Base-by-base conservation (phyloP, 2,113 vertebrate genomes). In the Nansenia antarctica region DNA sequence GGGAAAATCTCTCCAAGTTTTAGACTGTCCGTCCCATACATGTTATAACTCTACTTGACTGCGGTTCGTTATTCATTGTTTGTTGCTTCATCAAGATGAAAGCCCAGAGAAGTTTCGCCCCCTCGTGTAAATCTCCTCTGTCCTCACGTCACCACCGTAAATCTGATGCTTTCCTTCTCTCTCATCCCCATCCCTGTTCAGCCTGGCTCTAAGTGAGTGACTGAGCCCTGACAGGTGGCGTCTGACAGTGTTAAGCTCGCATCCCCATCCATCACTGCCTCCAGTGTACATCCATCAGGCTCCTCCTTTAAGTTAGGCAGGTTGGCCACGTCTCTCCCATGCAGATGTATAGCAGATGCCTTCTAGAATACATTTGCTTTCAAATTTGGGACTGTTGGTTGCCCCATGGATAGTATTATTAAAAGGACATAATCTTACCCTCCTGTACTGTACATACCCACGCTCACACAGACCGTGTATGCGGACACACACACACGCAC, bases 261-360 rank as follows among this genome's bases (percentile, higher is more conserved):
- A 20, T 69, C 57, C n/a, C 62, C 26, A 67, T 62, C 14, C 34
- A 67, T 84, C 71, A 82, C 58, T 61, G 8, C 57, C 69, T 71
- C 35, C 65, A 65, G n/a, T n/a, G n/a, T n/a, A n/a, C n/a, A n/a
- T n/a, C n/a, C 35, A 73, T 69, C 9, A 3, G n/a, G 47, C 49
- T 74, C 52, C 49, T 74, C 52, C 52, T 24, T 47, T 61, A 37
- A 68, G 22, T 26, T n/a, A 35, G 9, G 22, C 26, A 22, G 20
- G 2, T 24, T 5, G 61, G 24, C 24, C n/a, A 0, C 35, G 29
- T 55, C 35, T 68, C 7, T 20, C 42, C 57, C 20, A 75, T 55
- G 29, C 29, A 63, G 75, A 54, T 79, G 62, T 37, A 74, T 64
- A 47, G 30, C 42, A 37, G 26, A 61, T 9, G 35, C 57, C 52